Conservation (phyloP, 2,113 vertebrate genomes). For the Calonectris borealis region DNA sequence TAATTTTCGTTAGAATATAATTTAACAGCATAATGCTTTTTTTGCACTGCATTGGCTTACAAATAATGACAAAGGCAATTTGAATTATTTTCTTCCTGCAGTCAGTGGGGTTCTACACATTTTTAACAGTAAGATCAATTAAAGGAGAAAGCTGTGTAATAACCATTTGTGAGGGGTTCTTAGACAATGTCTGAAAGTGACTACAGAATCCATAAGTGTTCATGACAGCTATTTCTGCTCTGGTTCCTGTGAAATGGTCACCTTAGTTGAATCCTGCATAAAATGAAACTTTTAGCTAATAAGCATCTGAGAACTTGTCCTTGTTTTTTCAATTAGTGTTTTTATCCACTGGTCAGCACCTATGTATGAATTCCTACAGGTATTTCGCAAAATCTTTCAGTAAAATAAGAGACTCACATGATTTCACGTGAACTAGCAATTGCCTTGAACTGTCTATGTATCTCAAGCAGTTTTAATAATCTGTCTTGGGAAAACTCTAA, state of each 20-base stretch:
- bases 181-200: not conserved
- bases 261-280: not conserved
- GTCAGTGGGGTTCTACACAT: not conserved
- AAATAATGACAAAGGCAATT: not conserved
- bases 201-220: not conserved
- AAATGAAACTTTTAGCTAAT: not conserved
- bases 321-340: not conserved
- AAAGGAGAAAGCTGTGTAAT: not conserved
- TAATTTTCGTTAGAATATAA: not conserved
- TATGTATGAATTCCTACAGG: not conserved
- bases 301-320: not conserved
- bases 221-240: not conserved
- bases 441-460: not conserved
- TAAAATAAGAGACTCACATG: not conserved
- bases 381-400: not conserved
- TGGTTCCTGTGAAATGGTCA: not conserved
- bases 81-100: not conserved
- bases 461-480: conserved; percentile 34
- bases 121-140: not conserved
- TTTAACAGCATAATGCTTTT: not conserved
- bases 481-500: conserved; percentile 26
- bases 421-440: not conserved
- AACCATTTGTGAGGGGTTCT: not conserved
- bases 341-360: not conserved
- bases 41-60: not conserved